Conservation (phyloP, 35 echinoderm and acorn worm species). For the Nesometra sesokonis region DNA sequence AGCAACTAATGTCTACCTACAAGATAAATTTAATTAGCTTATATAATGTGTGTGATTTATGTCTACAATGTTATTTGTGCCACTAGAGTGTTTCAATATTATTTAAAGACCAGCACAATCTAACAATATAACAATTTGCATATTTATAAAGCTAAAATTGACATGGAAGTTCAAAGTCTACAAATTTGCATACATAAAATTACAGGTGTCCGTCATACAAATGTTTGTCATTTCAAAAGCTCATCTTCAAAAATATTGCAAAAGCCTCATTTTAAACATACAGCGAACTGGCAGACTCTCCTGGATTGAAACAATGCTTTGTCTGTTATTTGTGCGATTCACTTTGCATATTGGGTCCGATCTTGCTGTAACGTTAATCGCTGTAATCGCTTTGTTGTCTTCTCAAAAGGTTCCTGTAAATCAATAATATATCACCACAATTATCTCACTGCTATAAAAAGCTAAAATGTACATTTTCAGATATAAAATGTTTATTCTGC, state of each 20-base stretch:
- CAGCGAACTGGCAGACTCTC: background rate
- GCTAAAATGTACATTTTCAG: no score
- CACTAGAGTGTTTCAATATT: no score
- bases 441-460: no score
- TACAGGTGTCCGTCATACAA: background rate
- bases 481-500: no score
- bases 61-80: no score
- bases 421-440: no score
- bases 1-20: no score
- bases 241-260: background rate
- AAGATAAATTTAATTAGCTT: no score
- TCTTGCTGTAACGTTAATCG: background rate
- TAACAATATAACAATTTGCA: background rate
- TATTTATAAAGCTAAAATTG: background rate
- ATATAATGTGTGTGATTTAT: no score
- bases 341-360: background rate
- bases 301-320: background rate
- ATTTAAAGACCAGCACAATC: no score
- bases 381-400: background rate
- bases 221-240: background rate
- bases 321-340: background rate
- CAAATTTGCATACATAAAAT: background rate
- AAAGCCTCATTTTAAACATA: background rate
- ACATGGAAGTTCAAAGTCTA: background rate
- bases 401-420: background rate